Evolutionary conservation across 2,113 vertebrate species (phyloP).

Genomic region (Puma concolor): DNA sequence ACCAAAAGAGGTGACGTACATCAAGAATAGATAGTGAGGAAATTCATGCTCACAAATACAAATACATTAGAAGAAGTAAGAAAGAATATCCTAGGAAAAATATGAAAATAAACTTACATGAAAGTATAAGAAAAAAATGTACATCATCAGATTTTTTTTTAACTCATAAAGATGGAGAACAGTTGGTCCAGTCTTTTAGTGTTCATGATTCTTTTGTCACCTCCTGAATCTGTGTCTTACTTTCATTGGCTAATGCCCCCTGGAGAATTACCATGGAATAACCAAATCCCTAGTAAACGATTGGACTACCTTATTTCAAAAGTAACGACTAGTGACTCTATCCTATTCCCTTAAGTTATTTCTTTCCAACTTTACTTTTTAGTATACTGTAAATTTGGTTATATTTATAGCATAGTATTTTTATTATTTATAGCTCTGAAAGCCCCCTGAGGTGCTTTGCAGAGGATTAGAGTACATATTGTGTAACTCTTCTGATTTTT

Average conservation of each 20-base stretch:
- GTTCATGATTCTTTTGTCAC: not conserved
- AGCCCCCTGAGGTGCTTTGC: not conserved
- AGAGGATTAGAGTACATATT: not conserved
- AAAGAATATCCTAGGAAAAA: not conserved
- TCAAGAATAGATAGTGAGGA: not conserved
- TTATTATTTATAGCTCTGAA: not conserved
- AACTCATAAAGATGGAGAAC: not conserved
- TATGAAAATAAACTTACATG: not conserved
- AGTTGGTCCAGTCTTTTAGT: not conserved
- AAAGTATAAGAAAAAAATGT: not conserved
- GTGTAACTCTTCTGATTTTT: not conserved
- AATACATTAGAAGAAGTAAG: not conserved
- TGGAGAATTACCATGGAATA: not conserved
- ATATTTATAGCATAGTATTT: not conserved
- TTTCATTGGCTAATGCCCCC: not conserved
- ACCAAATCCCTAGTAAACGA: not conserved
- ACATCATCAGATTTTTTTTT: not conserved
- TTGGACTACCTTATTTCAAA: not conserved
- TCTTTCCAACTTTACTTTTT: not conserved
- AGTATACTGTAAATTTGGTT: slow-evolving; percentile 1
- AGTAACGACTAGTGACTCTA: not conserved
- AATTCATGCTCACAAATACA: not conserved
- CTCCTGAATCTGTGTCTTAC: not conserved
- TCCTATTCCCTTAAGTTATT: not conserved
- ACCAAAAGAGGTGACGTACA: not conserved